Evolutionary conservation across 2,797 vertebrate genomes (phyloP), one percentile per base, ranked within the genome.

Genomic region (Brachyrhaphis roseni): DNA sequence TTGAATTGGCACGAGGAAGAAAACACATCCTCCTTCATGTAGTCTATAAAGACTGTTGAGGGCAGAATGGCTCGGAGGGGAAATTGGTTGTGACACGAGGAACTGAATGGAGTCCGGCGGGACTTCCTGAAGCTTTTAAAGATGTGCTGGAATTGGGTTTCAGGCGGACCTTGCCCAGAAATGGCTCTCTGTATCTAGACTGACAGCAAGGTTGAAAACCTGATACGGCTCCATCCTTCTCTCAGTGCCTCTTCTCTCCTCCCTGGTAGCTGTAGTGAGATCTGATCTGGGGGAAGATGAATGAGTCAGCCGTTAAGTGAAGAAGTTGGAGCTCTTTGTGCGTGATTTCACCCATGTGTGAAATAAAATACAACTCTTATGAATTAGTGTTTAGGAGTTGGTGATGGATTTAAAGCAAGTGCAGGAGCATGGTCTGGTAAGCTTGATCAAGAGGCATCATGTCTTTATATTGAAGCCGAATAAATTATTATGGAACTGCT

Each of bases 71-170:
- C 87, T 87, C 2, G 0, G 34, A 84, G 74, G 73, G 84, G 82
- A 91, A 92, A 92, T 92, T 86, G 83, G 78, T 88, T 91, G 85
- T 91, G 94, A 91, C 92, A 88, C 1, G 23, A 87, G 85, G 87
- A 93, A 89, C 83, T 83, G 90, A 86, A 81, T 41, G 13, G 57
- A 86, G 82, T 88, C 92, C 86, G 75, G 79, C 45, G 85, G 91
- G 92, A 93, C 88, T 90, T 92, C 88, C 90, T 92, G 88, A 80
- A 91, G 92, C 90, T 93, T 92, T 91, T 86, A 93, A 89, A 89
- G 88, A 84, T 86, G 74, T 55, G 68, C 46, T 81, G 84, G 90
- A 87, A 77, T 94, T 89, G 78, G 86, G 81, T 94, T 94, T 93
- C 92, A 93, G 80, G 79, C 89, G 23, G 75, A 78, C 84, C 70